Conservation (phyloP, 1,140 invertebrate genomes). For the Atta cephalotes region DNA sequence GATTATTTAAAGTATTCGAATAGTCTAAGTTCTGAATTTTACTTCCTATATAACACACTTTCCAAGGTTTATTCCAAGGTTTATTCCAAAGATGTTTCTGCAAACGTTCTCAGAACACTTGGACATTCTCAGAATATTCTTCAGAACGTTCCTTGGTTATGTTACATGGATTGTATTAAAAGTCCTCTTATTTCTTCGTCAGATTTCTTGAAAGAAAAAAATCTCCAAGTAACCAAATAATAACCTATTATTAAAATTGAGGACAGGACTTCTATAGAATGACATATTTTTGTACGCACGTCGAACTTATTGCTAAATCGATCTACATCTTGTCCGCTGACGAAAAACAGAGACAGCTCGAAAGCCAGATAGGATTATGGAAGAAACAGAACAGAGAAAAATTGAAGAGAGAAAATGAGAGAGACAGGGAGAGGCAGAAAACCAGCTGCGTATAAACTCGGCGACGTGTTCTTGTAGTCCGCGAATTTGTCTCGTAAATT, state of each 20-base stretch:
- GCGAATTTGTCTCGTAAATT: conserved; percentile 72
- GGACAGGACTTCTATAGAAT: background rate
- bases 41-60: too few relatives aligned
- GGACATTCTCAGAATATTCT: too few relatives aligned
- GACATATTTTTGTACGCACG: conserved; percentile 49
- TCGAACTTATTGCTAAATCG: conserved; percentile 12
- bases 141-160: too few relatives aligned
- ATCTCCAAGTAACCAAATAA: background rate
- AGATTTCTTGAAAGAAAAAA: background rate
- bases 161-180: background rate
- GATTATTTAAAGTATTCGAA: background rate
- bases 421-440: background rate
- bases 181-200: background rate
- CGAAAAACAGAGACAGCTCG: background rate
- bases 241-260: background rate
- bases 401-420: background rate
- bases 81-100: too few relatives aligned
- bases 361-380: conserved; percentile 6
- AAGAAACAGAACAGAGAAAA: conserved; percentile 19
- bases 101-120: too few relatives aligned
- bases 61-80: too few relatives aligned
- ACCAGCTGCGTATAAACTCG: conserved; percentile 54
- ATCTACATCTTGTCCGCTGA: conserved; percentile 35
- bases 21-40: background rate
- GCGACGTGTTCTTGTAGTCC: conserved; percentile 59